A percentile compares a stretch with the other conserved stretches of the same genome.
These are phyloP conservation scores for Ochlodes sylvanus DNA, from an alignment of 2,888 invertebrate species.

Conservation along the genomic window DNA sequence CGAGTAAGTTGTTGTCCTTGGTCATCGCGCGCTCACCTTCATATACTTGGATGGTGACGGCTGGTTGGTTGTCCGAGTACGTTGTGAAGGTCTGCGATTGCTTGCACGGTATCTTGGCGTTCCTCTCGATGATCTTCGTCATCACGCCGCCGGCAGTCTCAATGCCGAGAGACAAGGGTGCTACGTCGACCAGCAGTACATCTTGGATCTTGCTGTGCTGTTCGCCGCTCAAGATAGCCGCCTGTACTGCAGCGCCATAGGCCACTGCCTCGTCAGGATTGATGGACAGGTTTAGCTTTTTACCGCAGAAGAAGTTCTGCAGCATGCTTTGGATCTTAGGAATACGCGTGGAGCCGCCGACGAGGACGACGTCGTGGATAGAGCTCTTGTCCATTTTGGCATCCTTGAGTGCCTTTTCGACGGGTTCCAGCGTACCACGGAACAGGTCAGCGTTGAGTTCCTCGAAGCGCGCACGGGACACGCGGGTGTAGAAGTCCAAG, in stretches of 20 bases:
- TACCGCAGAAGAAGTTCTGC: constrained; percentile 91
- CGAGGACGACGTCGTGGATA: constrained; percentile 92
- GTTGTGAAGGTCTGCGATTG: constrained; percentile 91
- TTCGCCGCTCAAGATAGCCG: constrained; percentile 90
- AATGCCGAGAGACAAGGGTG: constrained; percentile 88
- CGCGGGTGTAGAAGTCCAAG: constrained; percentile 87
- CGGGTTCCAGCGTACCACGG: constrained; percentile 89
- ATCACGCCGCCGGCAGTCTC: constrained; percentile 93
- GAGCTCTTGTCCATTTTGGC: constrained; percentile 91
- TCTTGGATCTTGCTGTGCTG: constrained; percentile 91
- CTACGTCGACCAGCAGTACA: constrained; percentile 84
- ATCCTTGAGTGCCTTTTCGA: constrained; percentile 91
- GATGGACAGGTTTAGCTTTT: constrained; percentile 89
- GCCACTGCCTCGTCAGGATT: constrained; percentile 94
- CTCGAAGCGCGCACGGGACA: constrained; percentile 91
- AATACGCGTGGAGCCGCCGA: constrained; percentile 92
- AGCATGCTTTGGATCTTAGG: constrained; percentile 91
- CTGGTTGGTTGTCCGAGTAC: constrained; percentile 92
- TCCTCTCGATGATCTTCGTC: constrained; percentile 90
- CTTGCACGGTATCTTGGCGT: constrained; percentile 89
- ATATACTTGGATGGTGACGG: constrained; percentile 89
- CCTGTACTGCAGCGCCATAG: constrained; percentile 91
- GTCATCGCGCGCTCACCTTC: constrained; percentile 93
- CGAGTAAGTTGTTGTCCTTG: constrained; percentile 89
- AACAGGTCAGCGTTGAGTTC: constrained; percentile 90